Evolutionary conservation across 1,140 invertebrate species (phyloP).

Genomic region (Ostrea denselamellosa): DNA sequence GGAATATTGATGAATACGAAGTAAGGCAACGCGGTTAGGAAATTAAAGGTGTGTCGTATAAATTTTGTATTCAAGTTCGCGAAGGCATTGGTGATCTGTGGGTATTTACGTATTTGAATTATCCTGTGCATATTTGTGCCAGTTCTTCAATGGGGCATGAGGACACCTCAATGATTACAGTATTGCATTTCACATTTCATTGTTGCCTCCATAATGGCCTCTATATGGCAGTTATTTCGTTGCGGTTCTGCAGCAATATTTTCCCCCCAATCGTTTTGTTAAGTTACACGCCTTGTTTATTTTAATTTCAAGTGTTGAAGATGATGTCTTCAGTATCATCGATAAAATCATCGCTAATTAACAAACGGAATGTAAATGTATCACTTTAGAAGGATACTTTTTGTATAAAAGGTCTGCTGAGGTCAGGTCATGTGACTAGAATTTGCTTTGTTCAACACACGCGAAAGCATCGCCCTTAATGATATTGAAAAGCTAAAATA

Average conservation of each 20-base stretch:
- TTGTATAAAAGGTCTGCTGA: not conserved
- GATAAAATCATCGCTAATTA: not conserved
- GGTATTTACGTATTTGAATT: not conserved
- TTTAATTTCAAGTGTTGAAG: slow-evolving; percentile 16
- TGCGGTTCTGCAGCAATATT: slow-evolving; percentile 9
- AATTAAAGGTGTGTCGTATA: not conserved
- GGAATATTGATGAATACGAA: not conserved
- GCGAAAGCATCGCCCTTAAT: not conserved
- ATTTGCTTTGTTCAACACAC: not conserved
- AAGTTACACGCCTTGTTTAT: not conserved
- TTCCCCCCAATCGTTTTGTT: not conserved
- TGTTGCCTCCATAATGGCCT: not conserved
- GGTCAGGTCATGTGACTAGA: not conserved
- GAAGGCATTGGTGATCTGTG: not conserved
- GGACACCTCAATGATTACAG: slow-evolving; percentile 5
- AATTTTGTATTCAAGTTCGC: not conserved
- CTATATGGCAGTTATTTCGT: slow-evolving; percentile 11
- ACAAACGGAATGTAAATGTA: slow-evolving; percentile 18
- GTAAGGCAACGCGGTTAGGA: not conserved
- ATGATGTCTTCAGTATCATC: not conserved
- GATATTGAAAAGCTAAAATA: not conserved
- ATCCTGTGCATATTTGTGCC: not conserved
- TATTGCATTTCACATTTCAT: not conserved
- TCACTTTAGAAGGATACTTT: not conserved
- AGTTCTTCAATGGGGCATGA: slow-evolving; percentile 7